Base-by-base conservation (phyloP, 2,888 invertebrate genomes). In the Plagodis dolabraria region DNA sequence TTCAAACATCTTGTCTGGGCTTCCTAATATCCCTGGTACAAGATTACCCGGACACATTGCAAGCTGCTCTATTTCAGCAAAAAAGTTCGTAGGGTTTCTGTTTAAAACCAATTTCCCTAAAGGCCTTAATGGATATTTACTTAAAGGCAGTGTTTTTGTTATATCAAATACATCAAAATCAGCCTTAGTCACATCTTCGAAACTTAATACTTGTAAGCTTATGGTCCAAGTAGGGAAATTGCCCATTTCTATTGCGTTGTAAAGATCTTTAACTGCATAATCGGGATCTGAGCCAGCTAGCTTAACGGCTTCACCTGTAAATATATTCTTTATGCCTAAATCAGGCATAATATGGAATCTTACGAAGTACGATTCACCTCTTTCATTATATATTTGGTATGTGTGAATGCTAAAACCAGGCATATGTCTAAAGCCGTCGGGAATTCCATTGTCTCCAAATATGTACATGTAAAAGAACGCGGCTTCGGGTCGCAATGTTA, bases 341-440 rank as follows among this genome's bases (percentile, higher is more conserved):
- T 97, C 95, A 7, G 97, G 97, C 93, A 96, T 96, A 76, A 95
- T 96, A 83, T 98, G 98, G 89, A 98, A 98, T 93, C 98, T 97
- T 69, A 96, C 96, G 79, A 96, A 98, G 65, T 95, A 91, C 8
- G 94, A 87, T 56, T 95, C 94, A 0, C 95, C 94, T 6, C 94
- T 85, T 11, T 90, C 93, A 84, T 98, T 98, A 9, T 97, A 94
- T 59, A 98, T 87, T 83, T 98, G 97, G 83, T 96, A 98, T 0
- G 98, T 97, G 80, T 98, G 98, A 0, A 97, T 97, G 6, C 97
- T 97, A 76, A 97, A 98, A 12, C 98, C 98, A 74, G 98, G 96
- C 98, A 98, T 98, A 83, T 96, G 95, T 35, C 98, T 94, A 85
- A 95, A 96, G 5, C 98, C 98, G 82, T 98, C 96, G 0, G 98